Evolutionary conservation across 2,888 invertebrate genomes (phyloP).

Genomic region (Mactromeris polynyma): DNA sequence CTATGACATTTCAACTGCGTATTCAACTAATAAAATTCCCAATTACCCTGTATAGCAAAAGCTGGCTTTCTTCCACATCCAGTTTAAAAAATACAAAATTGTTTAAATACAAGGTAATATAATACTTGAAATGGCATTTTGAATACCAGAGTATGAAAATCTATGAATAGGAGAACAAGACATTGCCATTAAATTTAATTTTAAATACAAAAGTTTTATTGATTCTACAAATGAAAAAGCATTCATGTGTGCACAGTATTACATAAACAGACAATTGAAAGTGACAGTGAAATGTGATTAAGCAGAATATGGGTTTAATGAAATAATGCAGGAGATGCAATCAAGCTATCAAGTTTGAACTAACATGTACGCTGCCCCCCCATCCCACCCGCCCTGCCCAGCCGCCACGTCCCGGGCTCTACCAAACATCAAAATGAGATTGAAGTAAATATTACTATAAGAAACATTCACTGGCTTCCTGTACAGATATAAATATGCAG

Average conservation of each 20-base stretch:
- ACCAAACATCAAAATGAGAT: too few relatives aligned
- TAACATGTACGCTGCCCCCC: too few relatives aligned
- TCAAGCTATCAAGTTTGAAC: too few relatives aligned
- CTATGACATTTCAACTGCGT: too few relatives aligned
- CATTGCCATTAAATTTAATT: slow-evolving; percentile 15
- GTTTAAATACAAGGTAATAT: not conserved
- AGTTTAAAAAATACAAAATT: not conserved
- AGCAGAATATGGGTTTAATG: not conserved
- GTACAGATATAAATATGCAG: too few relatives aligned
- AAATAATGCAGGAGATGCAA: too few relatives aligned
- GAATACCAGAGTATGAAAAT: not conserved
- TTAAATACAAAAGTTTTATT: slow-evolving; percentile 16
- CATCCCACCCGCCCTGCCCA: too few relatives aligned
- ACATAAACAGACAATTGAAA: not conserved
- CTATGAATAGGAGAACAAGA: not conserved
- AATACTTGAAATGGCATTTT: not conserved
- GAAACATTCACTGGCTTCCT: too few relatives aligned
- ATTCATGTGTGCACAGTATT: not conserved
- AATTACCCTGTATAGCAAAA: not conserved
- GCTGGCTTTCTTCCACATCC: not conserved
- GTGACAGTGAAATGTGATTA: not conserved
- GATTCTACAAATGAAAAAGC: not conserved
- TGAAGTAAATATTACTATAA: too few relatives aligned
- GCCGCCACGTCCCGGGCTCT: too few relatives aligned
- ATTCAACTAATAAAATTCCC: too few relatives aligned